These are phyloP conservation scores for Heliconius ismenius DNA, from an alignment of 2,888 invertebrate genomes.

Conservation along the genomic window DNA sequence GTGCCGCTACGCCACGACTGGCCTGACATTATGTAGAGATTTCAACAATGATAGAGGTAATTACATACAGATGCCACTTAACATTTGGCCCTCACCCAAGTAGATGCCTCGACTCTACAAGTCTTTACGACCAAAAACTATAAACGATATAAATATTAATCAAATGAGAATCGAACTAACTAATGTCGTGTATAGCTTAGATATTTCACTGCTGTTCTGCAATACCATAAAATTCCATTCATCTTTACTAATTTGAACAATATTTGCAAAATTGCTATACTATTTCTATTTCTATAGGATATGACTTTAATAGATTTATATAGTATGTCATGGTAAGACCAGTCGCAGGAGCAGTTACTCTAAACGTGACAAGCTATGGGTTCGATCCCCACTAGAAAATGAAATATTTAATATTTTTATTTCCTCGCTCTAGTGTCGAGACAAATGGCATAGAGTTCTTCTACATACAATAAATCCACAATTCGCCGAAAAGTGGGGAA, in stretches of 20 bases:
- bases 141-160: not conserved
- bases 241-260: not conserved
- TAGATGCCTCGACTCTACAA: slow-evolving; percentile 35
- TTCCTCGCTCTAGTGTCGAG: not conserved
- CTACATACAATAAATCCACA: not conserved
- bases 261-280: not conserved
- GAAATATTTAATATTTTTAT: not conserved
- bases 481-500: not conserved
- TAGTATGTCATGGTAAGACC: too few relatives aligned
- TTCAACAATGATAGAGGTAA: not conserved
- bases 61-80: not conserved
- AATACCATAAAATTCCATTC: not conserved
- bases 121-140: slow-evolving; percentile 7
- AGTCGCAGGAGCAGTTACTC: too few relatives aligned
- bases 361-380: not conserved
- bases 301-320: too few relatives aligned
- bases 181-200: not conserved
- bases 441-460: not conserved
- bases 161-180: not conserved
- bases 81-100: slow-evolving; percentile 31
- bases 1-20: too few relatives aligned
- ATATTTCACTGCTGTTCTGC: not conserved
- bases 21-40: not conserved
- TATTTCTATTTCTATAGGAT: too few relatives aligned
- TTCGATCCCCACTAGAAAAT: not conserved